A percentile compares a stretch with the other conserved stretches of the same genome.
Conservation (phyloP, 2,797 vertebrate genomes). For the Synaphobranchus kaupii region DNA sequence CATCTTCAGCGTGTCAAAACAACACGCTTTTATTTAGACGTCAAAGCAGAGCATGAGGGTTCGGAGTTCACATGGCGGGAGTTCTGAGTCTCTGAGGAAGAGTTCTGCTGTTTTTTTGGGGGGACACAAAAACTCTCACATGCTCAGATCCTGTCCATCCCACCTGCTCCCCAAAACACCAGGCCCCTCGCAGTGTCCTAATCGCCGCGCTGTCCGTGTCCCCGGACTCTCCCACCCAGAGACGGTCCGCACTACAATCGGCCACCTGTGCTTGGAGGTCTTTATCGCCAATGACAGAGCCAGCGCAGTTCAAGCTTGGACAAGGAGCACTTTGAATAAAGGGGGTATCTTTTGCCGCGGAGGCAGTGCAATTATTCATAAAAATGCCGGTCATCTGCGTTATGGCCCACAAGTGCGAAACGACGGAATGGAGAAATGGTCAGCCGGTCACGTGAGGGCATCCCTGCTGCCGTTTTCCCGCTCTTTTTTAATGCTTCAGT, state of each 20-base stretch:
- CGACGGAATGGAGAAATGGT: background rate
- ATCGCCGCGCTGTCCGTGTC: background rate
- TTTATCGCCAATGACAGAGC: background rate
- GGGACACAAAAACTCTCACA: background rate
- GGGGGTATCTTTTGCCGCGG: too few relatives aligned
- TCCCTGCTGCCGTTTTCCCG: background rate
- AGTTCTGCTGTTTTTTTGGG: background rate
- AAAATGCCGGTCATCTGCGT: background rate
- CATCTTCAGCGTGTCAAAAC: constrained; percentile 52
- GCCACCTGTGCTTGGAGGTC: background rate
- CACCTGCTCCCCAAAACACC: background rate
- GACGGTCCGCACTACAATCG: background rate
- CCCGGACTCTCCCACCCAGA: too few relatives aligned
- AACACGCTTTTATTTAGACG: constrained; percentile 33
- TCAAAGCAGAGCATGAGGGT: constrained; percentile 31
- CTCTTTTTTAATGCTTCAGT: background rate
- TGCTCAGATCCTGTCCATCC: background rate
- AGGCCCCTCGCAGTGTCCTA: background rate
- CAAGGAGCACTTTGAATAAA: too few relatives aligned
- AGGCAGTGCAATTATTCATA: too few relatives aligned
- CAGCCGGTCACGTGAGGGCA: background rate
- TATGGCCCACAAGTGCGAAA: background rate
- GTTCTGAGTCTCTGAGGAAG: constrained; percentile 31
- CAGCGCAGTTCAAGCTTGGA: background rate
- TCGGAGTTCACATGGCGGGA: constrained; percentile 8